Base-by-base conservation (phyloP, 2,888 invertebrate species). In the Latheticus oryzae region DNA sequence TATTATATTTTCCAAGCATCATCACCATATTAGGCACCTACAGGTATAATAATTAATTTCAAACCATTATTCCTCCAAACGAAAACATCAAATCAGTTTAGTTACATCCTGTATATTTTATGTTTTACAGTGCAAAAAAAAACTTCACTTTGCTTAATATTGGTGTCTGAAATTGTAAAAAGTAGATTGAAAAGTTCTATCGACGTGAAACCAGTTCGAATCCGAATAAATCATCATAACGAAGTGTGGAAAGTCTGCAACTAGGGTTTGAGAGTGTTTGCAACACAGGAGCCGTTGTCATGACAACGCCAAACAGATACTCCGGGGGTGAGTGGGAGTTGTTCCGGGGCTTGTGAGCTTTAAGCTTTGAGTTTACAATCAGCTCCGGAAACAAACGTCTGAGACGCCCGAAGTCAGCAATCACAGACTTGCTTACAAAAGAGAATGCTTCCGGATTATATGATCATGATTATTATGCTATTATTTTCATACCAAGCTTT, bases 381-480 rank as follows among this genome's bases (percentile, higher is more conserved):
- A 73, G 68, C 62, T 63, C 73, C 72, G 75, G 74, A 74, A 74
- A 73, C 72, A 69, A 70, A 64, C 68, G 71, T 72, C 72, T 71
- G 70, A 69, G 70, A 68, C 69, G 67, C 69, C 68, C 66, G 66
- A 68, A 73, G 74, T 74, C 73, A 58, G 71, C 72, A 73, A 73
- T 73, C 73, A 71, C 66, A 63, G 69, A 62, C 64, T 61, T 64
- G 69, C 68, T 68, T 67, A 68, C 71, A 70, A 73, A 71, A 68
- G 68, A 63, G 64, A 62, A 66, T 59, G 59, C 52, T 69, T 71
- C 70, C 71, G 70, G 67, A 64, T 68, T 68, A 63, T 64, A 51
- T 56, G 62, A 61, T 67, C 65, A 53, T 52, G 63, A 60, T 61
- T 67, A 63, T 67, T 67, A 62, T 62, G 60, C 62, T 62, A 64